A percentile compares a stretch with the other conserved stretches of the same genome.
These are phyloP conservation scores for Patella ulyssiponensis DNA, from an alignment of 2,888 invertebrate species.

Conservation along the genomic window DNA sequence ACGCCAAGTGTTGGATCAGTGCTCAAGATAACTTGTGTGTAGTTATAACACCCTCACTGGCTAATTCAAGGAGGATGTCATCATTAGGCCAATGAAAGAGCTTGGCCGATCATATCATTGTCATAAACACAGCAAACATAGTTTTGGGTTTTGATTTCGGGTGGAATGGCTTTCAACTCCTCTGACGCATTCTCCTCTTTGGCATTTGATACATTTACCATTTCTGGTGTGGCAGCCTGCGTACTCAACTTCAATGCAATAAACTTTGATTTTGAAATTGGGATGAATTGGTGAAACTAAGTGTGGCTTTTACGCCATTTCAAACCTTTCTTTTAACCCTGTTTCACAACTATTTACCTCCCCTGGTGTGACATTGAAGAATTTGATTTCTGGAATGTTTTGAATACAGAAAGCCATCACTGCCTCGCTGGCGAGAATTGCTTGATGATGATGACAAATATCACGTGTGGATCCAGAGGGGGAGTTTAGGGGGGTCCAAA, in stretches of 20 bases:
- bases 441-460: no score
- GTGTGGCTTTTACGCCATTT: neutral
- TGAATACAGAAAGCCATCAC: conserved; percentile 2
- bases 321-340: neutral
- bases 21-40: no score
- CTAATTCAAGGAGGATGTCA: no score
- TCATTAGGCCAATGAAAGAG: no score
- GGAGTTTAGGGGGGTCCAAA: no score
- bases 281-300: neutral
- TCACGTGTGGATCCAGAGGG: no score
- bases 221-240: neutral
- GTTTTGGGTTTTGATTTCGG: neutral
- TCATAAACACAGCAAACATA: conserved; percentile 15
- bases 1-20: no score
- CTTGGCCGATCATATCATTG: neutral
- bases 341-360: neutral
- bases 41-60: no score
- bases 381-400: conserved; percentile 13
- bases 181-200: neutral
- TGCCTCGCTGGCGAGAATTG: no score
- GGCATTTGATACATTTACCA: neutral
- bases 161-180: neutral
- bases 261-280: neutral
- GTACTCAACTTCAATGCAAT: neutral
- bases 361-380: conserved; percentile 13